Base-by-base conservation (phyloP, 2,113 vertebrate genomes). In the Cyanoderma ruficeps region DNA sequence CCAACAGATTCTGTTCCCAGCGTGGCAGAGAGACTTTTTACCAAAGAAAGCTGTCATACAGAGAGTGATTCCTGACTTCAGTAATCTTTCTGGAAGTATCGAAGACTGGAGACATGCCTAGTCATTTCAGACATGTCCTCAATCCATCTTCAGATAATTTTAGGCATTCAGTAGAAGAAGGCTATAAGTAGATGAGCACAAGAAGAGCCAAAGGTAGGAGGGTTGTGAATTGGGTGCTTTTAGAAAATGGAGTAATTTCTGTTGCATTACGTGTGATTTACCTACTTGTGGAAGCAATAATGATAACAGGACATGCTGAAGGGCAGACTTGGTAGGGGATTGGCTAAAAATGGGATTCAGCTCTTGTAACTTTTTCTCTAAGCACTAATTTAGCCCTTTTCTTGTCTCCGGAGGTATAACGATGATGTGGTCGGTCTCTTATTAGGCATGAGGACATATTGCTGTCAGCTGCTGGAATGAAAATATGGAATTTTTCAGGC, bases 91-190 rank as follows among this genome's bases (percentile, higher is more conserved):
- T 89, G 60, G 37, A 83, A 86, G 55, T 4, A 52, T 11, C 3
- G 0, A 53, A 50, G 80, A 42, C 81, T 76, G 86, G 87, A 92
- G 94, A 86, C 69, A 94, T 95, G 94, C 80, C 44, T 57, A 60
- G 83, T 89, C 53, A n/a, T 60, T 93, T 89, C 91, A 95, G 74
- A 94, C 37, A 8, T 55, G 78, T 82, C 70, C 87, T 79, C 71
- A 94, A 87, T 94, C 63, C 64, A 59, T 70, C 88, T 70, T 65
- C 83, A 72, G 91, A 84, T 78, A 87, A 64, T 91, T 97, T 97
- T 79, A 94, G 87, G 57, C 91, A 57, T 91, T 95, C 78, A 1
- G 93, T 89, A 89, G 94, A 94, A 86, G 95, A 94, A 87, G 94
- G 94, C 52, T 96, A 95, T 87, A 94, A 95, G 95, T 96, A 92